phyloP scores from a whole-genome alignment of 2,797 vertebrate species.

The Australoheros facetus region DNA sequence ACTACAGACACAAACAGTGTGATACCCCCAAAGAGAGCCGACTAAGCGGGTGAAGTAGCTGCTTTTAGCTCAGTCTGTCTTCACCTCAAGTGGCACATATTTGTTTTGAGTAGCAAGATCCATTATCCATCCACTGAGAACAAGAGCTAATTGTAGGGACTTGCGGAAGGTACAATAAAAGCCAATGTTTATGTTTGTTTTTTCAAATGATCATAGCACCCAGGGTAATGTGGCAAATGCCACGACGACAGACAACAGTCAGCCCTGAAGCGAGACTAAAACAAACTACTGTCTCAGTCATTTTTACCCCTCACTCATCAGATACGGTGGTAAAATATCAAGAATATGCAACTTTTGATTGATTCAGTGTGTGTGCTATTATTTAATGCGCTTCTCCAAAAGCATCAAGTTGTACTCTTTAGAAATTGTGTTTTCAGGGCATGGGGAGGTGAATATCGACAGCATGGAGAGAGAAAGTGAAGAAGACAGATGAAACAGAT shows the following conservation, averaged over 20 bases:
- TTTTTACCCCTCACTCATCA: conserved; percentile 39
- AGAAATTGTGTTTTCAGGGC: conserved; percentile 40
- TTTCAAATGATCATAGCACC: conserved; percentile 34
- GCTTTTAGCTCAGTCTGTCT: conserved; percentile 75
- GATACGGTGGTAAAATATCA: background rate
- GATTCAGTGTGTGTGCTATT: background rate
- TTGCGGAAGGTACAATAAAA: conserved; percentile 39
- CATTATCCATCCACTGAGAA: conserved; percentile 63
- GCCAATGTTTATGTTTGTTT: conserved; percentile 46
- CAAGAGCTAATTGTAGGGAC: conserved; percentile 44
- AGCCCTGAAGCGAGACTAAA: conserved; percentile 39
- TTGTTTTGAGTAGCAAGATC: conserved; percentile 52
- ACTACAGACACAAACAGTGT: conserved; percentile 19
- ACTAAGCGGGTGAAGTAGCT: conserved; percentile 57
- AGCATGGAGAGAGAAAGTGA: conserved; percentile 18
- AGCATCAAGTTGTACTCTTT: conserved; percentile 31
- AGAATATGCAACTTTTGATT: background rate
- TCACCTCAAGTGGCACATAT: conserved; percentile 61
- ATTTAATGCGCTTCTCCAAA: conserved; percentile 33
- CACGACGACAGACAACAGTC: conserved; percentile 48
- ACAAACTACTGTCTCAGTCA: conserved; percentile 21
- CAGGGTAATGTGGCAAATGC: conserved; percentile 33
- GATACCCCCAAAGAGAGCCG: conserved; percentile 71
- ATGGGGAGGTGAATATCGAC: conserved; percentile 48
- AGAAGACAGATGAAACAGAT: conserved; percentile 62